These are phyloP conservation scores for Petrocephalus zakoni DNA, from an alignment of 2,113 vertebrate species.

Conservation along the genomic window DNA sequence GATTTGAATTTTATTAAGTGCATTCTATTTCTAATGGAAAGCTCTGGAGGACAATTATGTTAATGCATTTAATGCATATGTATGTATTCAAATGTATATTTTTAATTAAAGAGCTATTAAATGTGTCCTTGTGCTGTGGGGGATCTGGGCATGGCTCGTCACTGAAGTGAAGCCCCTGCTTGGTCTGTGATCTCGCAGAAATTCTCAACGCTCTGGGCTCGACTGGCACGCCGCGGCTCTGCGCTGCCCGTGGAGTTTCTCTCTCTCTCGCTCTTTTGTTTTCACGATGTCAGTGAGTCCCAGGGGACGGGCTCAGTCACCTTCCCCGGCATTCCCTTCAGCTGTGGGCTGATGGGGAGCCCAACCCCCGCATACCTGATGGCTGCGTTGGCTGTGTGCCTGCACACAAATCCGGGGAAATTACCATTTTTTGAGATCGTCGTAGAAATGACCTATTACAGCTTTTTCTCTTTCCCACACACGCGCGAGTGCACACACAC, in stretches of 20 bases:
- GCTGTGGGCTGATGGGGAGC: not conserved
- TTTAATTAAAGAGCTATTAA: not conserved
- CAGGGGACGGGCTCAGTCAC: not conserved
- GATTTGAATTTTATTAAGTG: not conserved
- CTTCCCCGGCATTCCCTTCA: not conserved
- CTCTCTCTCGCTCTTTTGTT: not conserved
- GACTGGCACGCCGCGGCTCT: not conserved
- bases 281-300: not conserved
- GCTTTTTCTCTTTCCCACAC: not conserved
- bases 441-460: not conserved
- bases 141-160: not conserved
- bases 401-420: not conserved
- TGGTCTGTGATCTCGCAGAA: not conserved
- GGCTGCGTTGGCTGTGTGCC: not conserved
- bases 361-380: not conserved
- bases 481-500: too few species aligned
- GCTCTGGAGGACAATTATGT: not conserved
- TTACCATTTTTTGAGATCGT: not conserved
- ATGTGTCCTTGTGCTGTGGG: not conserved
- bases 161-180: not conserved
- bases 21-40: not conserved
- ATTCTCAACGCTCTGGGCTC: not conserved
- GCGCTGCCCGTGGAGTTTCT: not conserved
- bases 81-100: conserved; percentile 1
- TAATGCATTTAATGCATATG: not conserved